phyloP scores from a whole-genome alignment of 2,797 vertebrate species.

The Chaetodon trifasciatus region DNA sequence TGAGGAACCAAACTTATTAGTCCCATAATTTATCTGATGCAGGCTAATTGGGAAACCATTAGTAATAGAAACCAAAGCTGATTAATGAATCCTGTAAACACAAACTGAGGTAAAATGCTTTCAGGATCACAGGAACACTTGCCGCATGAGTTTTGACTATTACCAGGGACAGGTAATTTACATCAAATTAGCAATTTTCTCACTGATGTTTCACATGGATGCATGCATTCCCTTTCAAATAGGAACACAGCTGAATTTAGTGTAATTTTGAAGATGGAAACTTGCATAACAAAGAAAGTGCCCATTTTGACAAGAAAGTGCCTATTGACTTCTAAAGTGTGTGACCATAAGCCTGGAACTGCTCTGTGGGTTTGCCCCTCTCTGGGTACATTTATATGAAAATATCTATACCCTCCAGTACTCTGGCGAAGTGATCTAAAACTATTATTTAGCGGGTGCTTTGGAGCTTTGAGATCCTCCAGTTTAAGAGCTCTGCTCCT shows the following conservation, averaged over 20 bases:
- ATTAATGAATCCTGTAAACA: constrained; percentile 33
- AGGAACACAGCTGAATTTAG: not conserved
- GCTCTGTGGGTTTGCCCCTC: constrained; percentile 50
- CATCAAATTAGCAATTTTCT: not conserved
- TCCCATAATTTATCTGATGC: constrained; percentile 34
- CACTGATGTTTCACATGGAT: not conserved
- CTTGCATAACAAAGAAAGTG: not conserved
- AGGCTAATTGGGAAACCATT: constrained; percentile 37
- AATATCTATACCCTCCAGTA: constrained; percentile 47
- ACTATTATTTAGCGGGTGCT: constrained; percentile 72
- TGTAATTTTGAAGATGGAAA: not conserved
- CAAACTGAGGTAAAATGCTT: constrained; percentile 14
- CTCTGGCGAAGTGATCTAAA: constrained; percentile 60
- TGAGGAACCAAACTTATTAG: constrained; percentile 37
- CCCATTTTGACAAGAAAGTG: not conserved
- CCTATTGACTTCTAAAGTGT: not conserved
- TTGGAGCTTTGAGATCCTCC: constrained; percentile 60
- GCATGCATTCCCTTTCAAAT: not conserved
- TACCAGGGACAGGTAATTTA: not conserved
- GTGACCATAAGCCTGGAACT: constrained; percentile 39
- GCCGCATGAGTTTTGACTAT: not conserved
- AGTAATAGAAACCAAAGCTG: constrained; percentile 19
- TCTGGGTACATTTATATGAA: constrained; percentile 62
- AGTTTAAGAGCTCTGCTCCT: constrained; percentile 63
- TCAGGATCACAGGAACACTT: constrained; percentile 15